Evolutionary conservation across 1,140 invertebrate genomes (phyloP), one percentile per base, ranked within the genome.

Genomic region (Diabrotica virgifera): DNA sequence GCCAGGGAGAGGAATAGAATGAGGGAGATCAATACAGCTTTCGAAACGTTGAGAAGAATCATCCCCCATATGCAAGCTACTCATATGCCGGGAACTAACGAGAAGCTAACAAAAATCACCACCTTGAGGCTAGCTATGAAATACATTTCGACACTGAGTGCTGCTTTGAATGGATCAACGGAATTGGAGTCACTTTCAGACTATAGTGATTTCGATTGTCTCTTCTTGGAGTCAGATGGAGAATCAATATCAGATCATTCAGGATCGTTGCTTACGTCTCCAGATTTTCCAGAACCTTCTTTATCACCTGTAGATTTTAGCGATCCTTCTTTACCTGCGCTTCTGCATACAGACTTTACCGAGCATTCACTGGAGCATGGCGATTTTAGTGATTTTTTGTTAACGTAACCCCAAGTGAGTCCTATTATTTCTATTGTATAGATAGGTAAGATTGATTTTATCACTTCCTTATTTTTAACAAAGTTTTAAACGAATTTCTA

Each of bases 91-190:
- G 68, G 65, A 3, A 80, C 81, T 52, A 86, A 86, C 76, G 88
- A 92, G 74, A 94, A 94, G 80, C 79, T 93, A 60, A 95, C 93
- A 14, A 95, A 95, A 82, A 94, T 95, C 68, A 92, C 91, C 5
- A 94, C 92, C 5, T 80, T 95, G 12, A 79, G 90, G 10, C 79
- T 94, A 55, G 92, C 93, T 7, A 92, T 95, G 86, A 88, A 90
- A 73, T 96, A 96, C 77, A 96, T 96, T 60, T 81, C 86, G 14
- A 87, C 86, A 10, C 75, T 89, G n/a, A 82, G 74, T 35, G 77
- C 82, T 6, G 80, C 78, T 7, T 73, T 83, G 55, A 71, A 72
- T 58, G 67, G 63, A 14, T 57, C 67, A 12, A 57, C 65, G n/a
- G 61, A 61, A 54, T 38, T 62, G 24, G 68, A 70, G 14, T 35